Evolutionary conservation across 2,113 vertebrate genomes (phyloP).

Genomic region (Apaloderma vittatum): DNA sequence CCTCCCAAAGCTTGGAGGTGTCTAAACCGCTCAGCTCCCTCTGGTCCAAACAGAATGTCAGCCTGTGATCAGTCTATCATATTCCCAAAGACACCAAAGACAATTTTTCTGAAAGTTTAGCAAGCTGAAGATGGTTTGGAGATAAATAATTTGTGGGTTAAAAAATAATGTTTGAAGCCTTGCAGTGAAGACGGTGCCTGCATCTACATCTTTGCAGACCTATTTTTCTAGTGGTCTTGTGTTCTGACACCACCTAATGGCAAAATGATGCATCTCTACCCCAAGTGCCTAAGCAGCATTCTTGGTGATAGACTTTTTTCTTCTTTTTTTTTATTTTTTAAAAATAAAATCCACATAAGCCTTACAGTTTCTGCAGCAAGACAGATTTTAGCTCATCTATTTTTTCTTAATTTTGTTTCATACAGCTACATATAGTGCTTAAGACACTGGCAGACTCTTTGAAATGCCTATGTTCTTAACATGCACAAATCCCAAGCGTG

Average conservation of each 20-base stretch:
- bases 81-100: neutral
- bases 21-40: neutral
- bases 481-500: neutral
- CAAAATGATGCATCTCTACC: neutral
- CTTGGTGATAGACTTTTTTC: neutral
- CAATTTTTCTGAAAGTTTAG: neutral
- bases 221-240: neutral
- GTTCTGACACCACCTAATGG: neutral
- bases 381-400: constrained; percentile 27
- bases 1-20: neutral
- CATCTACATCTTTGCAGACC: neutral
- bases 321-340: neutral
- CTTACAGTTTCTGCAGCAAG: constrained; percentile 12
- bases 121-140: neutral
- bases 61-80: no score
- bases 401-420: constrained; percentile 22
- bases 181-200: neutral
- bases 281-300: neutral
- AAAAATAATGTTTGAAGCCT: neutral
- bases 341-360: constrained; percentile 11
- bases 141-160: neutral
- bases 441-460: neutral
- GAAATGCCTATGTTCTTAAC: neutral
- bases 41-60: neutral
- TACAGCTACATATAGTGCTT: constrained; percentile 42